Evolutionary conservation across 2,888 invertebrate species (phyloP).

Genomic region (Tethea ocularis): DNA sequence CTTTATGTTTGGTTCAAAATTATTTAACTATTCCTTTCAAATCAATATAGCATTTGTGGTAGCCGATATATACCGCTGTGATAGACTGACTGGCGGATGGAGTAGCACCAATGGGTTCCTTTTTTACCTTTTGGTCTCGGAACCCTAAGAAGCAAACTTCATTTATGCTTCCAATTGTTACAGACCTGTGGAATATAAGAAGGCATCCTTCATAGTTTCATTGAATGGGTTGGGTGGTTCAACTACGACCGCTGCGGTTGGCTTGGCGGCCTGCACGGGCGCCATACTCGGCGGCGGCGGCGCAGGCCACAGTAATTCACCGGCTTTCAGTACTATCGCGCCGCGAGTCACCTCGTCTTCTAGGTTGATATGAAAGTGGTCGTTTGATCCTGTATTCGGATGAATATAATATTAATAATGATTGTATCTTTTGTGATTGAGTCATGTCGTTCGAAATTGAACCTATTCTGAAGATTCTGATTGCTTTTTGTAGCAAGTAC

Average conservation of each 20-base stretch:
- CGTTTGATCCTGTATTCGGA: constrained; percentile 84
- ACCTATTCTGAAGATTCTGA: background rate
- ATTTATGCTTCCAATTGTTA: constrained; percentile 6
- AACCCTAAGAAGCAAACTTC: background rate
- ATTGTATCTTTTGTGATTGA: too few species aligned
- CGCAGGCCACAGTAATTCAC: constrained; percentile 91
- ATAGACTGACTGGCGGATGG: too few species aligned
- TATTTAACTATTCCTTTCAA: too few species aligned
- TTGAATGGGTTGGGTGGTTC: constrained; percentile 87
- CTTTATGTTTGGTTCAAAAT: too few species aligned
- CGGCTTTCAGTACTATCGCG: constrained; percentile 89
- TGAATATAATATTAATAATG: background rate
- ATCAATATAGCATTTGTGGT: too few species aligned
- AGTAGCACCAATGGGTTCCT: too few species aligned
- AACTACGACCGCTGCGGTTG: constrained; percentile 63
- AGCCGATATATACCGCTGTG: too few species aligned
- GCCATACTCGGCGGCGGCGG: constrained; percentile 86
- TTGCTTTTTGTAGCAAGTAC: background rate
- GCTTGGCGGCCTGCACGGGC: constrained; percentile 65
- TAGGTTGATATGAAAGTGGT: constrained; percentile 91
- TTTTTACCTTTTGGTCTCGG: too few species aligned
- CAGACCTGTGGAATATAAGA: constrained; percentile 87
- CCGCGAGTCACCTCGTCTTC: constrained; percentile 95
- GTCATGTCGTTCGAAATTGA: too few species aligned
- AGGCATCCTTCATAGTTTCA: constrained; percentile 86